phyloP scores from a whole-genome alignment of 2,888 invertebrate species.

The Nomada flava region DNA sequence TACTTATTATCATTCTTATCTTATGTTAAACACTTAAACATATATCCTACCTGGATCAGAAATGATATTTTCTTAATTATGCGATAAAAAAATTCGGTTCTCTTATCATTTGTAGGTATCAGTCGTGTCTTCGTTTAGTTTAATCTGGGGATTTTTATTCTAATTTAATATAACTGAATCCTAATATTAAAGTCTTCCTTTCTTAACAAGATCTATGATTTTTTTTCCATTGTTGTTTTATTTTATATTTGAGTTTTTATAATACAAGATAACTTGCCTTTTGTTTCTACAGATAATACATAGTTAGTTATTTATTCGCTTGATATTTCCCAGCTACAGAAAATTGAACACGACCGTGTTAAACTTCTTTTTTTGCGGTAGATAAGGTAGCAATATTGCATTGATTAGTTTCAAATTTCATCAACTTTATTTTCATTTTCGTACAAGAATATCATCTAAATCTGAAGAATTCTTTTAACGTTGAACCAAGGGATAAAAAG shows the following conservation, averaged over 20 bases:
- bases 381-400: too few species aligned
- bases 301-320: constrained; percentile 36
- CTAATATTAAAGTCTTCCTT: background rate
- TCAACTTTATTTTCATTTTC: constrained; percentile 5
- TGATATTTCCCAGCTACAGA: background rate
- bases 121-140: constrained; percentile 38
- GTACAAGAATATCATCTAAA: constrained; percentile 49
- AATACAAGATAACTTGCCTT: background rate
- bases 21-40: constrained; percentile 39
- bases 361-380: background rate
- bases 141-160: constrained; percentile 46
- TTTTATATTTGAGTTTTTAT: background rate
- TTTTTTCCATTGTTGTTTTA: background rate
- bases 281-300: background rate
- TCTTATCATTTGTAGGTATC: constrained; percentile 67
- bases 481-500: constrained; percentile 60
- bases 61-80: constrained; percentile 61
- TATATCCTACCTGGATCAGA: constrained; percentile 63
- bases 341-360: background rate
- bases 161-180: background rate
- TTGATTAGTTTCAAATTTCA: background rate
- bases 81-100: constrained; percentile 60
- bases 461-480: constrained; percentile 64
- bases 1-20: constrained; percentile 38
- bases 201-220: background rate